Evolutionary conservation across 2,113 vertebrate species (phyloP).

Genomic region (Sylvia atricapilla): DNA sequence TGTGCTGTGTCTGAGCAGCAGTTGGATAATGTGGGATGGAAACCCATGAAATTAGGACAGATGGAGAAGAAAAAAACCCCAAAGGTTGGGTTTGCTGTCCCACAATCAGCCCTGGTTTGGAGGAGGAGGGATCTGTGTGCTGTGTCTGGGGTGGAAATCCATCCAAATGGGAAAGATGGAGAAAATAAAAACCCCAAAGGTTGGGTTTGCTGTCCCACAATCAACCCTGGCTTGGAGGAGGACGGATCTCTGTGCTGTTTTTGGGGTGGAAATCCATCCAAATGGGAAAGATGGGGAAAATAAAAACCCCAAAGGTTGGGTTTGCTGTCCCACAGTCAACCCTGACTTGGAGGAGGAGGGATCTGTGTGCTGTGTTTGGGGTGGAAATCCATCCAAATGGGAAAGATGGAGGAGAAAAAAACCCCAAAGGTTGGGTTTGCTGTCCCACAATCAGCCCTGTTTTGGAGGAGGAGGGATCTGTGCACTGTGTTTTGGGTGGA

Average conservation of each 20-base stretch:
- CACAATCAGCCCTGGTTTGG: not conserved
- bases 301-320: not conserved
- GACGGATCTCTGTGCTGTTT: not conserved
- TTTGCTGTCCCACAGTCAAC: not conserved
- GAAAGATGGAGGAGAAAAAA: too few species aligned
- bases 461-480: too few species aligned
- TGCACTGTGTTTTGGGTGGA: not conserved
- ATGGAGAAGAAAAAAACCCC: too few species aligned
- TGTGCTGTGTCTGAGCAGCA: too few species aligned
- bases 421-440: not conserved
- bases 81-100: too few species aligned
- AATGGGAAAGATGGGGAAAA: not conserved
- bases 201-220: not conserved
- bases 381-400: fast-evolving
- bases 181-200: not conserved
- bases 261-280: fast-evolving
- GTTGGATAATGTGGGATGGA: not conserved
- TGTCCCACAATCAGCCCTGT: not conserved
- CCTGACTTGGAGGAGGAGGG: not conserved
- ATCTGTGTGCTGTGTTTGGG: fast-evolving
- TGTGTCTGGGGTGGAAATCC: not conserved
- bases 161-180: fast-evolving
- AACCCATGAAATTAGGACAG: fast-evolving
- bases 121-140: not conserved
- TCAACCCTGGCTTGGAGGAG: not conserved